Percentiles rank a stretch among this genome's conserved stretches.
phyloP scores from a whole-genome alignment of 2,888 invertebrate genomes.

The Sphaeridia pumilis region DNA sequence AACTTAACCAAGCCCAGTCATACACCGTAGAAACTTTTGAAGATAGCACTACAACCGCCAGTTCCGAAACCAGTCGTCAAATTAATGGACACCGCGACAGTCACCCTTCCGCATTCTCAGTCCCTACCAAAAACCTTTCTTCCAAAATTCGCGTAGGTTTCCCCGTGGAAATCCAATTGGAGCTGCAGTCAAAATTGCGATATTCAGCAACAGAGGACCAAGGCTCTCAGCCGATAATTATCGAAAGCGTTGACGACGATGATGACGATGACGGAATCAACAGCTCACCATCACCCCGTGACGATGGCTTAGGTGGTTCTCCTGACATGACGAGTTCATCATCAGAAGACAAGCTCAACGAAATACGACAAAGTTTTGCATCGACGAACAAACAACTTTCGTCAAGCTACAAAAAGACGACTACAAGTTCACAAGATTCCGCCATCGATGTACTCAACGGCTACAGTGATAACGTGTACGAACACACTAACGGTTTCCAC shows the following conservation, averaged over 20 bases:
- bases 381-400: too few species aligned
- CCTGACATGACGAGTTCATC: too few species aligned
- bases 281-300: neutral
- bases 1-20: too few species aligned
- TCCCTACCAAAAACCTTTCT: conserved; percentile 34
- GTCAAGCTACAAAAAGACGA: neutral
- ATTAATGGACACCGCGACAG: too few species aligned
- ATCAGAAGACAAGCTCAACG: too few species aligned
- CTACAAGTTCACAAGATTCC: neutral
- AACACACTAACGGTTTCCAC: neutral
- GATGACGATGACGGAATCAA: conserved; percentile 10
- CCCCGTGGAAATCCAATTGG: conserved; percentile 35
- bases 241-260: neutral
- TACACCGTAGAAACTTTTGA: too few species aligned
- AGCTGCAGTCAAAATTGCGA: conserved; percentile 31
- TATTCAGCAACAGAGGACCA: conserved; percentile 17
- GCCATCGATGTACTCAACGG: neutral
- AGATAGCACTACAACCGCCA: too few species aligned
- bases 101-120: too few species aligned
- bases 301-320: neutral
- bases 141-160: conserved; percentile 36
- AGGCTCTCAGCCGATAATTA: neutral
- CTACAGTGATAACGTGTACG: neutral
- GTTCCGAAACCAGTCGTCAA: too few species aligned
- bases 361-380: too few species aligned